Base-by-base conservation (phyloP, 2,888 invertebrate species). In the Nyleta sp. region DNA sequence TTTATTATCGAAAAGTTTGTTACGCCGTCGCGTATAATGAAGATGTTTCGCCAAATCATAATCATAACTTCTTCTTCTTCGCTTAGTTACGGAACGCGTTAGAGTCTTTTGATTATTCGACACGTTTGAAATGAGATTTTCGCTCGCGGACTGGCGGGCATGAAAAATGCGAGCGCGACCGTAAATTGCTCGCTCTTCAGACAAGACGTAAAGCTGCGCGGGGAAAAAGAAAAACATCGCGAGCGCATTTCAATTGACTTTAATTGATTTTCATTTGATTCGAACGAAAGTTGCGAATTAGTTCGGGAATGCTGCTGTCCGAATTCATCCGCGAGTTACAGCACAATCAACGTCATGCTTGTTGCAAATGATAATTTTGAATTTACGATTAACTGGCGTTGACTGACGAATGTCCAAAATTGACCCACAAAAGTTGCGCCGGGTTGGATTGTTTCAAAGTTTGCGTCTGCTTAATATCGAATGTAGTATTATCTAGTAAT, bases 251-350 rank as follows among this genome's bases (percentile, higher is more conserved):
- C 53, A 55, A 57, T 67, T 55, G 67, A 67, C 11, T 57, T 35
- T 67, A 67, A 67, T 67, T 67, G 67, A 67, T 28, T 46, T 67
- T 59, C 57, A 68, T 48, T 68, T 68, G 44, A 50, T 35, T 46
- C 35, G 35, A 55, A 35, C 7, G 55, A 46, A 57, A 38, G 18
- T 48, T 50, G 31, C 35, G 20, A 50, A 70, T 24, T 67, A 18
- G n/a, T n/a, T n/a, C n/a, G n/a, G n/a, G n/a, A n/a, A n/a, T n/a
- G n/a, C n/a, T n/a, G n/a, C n/a, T n/a, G n/a, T n/a, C n/a, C n/a
- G n/a, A n/a, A n/a, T n/a, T n/a, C n/a, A n/a, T n/a, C n/a, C n/a
- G n/a, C n/a, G n/a, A n/a, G n/a, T n/a, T n/a, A n/a, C n/a, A n/a
- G n/a, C n/a, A n/a, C n/a, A n/a, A n/a, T n/a, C n/a, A n/a, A n/a